Conservation (phyloP, 2,888 invertebrate genomes). For the Mylabris sibirica region DNA sequence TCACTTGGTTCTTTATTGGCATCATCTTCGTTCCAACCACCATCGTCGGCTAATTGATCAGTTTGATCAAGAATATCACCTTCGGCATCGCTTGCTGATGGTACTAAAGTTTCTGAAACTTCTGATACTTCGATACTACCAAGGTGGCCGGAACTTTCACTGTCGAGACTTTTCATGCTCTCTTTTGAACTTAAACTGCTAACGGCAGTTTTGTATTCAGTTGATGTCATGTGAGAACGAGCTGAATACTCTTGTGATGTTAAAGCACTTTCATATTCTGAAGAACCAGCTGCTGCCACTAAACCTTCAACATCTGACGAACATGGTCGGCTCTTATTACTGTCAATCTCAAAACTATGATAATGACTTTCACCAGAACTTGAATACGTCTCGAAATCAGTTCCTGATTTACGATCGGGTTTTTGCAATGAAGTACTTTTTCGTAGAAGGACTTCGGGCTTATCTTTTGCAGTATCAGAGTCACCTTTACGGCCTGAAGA, state of each 20-base stretch:
- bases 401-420: slow-evolving; percentile 75
- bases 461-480: slow-evolving; percentile 50
- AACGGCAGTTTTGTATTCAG: slow-evolving; percentile 86
- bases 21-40: slow-evolving; percentile 60
- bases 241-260: slow-evolving; percentile 82
- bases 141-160: slow-evolving; percentile 87
- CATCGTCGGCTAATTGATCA: slow-evolving; percentile 62
- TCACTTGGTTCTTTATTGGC: slow-evolving; percentile 64
- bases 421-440: slow-evolving; percentile 58
- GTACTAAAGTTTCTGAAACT: slow-evolving; percentile 90
- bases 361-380: slow-evolving; percentile 91
- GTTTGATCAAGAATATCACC: slow-evolving; percentile 74
- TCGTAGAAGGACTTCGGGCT: slow-evolving; percentile 56
- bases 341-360: slow-evolving; percentile 85
- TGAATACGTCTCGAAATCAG: slow-evolving; percentile 82
- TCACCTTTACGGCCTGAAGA: slow-evolving; percentile 57
- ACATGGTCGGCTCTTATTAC: slow-evolving; percentile 76
- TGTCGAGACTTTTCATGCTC: slow-evolving; percentile 89
- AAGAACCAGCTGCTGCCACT: slow-evolving; percentile 73
- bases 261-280: slow-evolving; percentile 86
- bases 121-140: slow-evolving; percentile 92
- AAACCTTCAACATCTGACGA: slow-evolving; percentile 89
- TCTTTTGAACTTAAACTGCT: slow-evolving; percentile 89
- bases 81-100: slow-evolving; percentile 84
- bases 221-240: slow-evolving; percentile 76